These are phyloP conservation scores for Drosophila hydei DNA, from an alignment of 1,140 invertebrate genomes.

Conservation along the genomic window DNA sequence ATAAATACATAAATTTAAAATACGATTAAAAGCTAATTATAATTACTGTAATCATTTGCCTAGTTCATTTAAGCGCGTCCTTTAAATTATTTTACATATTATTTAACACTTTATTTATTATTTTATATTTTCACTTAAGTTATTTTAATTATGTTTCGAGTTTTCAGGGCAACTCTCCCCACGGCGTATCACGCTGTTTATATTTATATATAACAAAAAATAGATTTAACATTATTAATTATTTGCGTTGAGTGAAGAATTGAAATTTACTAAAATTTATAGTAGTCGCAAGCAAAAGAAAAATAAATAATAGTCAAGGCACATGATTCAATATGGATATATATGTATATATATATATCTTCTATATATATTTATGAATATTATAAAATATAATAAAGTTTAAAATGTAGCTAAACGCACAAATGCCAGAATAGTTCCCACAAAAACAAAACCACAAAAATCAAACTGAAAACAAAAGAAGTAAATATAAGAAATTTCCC, in stretches of 20 bases:
- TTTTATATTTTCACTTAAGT: slow-evolving; percentile 16
- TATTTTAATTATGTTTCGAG: slow-evolving; percentile 24
- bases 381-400: background rate
- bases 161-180: background rate
- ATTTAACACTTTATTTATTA: slow-evolving; percentile 45
- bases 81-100: slow-evolving; percentile 34
- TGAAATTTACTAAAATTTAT: slow-evolving; percentile 12
- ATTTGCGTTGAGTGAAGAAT: background rate
- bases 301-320: slow-evolving; percentile 45
- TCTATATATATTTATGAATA: slow-evolving; percentile 1
- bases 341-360: background rate
- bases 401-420: slow-evolving; percentile 60
- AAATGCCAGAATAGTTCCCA: slow-evolving; percentile 43
- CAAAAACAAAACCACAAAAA: slow-evolving; percentile 6
- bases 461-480: slow-evolving; percentile 2
- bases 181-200: background rate
- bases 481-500: slow-evolving; percentile 25
- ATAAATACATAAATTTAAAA: slow-evolving; percentile 32
- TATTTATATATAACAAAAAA: slow-evolving; percentile 17
- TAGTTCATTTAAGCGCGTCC: slow-evolving; percentile 41
- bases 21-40: slow-evolving; percentile 21
- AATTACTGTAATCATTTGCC: slow-evolving; percentile 26
- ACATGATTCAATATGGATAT: slow-evolving; percentile 28
- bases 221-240: slow-evolving; percentile 7
- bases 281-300: slow-evolving; percentile 28